Evolutionary conservation across 2,888 invertebrate genomes (phyloP).

Genomic region (Eristalinus aeneus): DNA sequence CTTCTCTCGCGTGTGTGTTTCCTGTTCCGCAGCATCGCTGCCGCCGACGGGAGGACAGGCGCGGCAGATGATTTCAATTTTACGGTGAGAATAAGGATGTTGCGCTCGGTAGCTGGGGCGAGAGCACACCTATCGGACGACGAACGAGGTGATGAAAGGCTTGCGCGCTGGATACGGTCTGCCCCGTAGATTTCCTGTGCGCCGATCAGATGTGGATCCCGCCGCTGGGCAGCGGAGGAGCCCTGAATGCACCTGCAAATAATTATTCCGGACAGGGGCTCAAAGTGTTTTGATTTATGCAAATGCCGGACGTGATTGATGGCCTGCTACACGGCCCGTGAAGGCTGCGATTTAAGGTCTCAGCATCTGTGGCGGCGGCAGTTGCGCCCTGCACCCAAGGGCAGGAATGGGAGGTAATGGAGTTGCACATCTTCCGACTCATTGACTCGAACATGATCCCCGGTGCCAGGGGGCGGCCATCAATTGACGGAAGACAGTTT

Average conservation of each 20-base stretch:
- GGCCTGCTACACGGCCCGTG: constrained; percentile 21
- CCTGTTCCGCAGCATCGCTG: constrained; percentile 51
- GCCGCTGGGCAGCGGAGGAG: not conserved
- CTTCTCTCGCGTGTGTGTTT: constrained; percentile 32
- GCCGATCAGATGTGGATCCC: constrained; percentile 33
- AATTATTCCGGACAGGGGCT: constrained; percentile 64
- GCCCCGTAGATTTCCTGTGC: constrained; percentile 3
- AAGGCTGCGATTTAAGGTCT: constrained; percentile 13
- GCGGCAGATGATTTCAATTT: constrained; percentile 61
- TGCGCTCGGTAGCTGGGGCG: constrained; percentile 57
- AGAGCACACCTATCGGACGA: constrained; percentile 54
- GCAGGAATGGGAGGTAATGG: not conserved
- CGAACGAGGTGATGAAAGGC: constrained; percentile 70
- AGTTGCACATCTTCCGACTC: not conserved
- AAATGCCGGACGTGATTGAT: constrained; percentile 68
- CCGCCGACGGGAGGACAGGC: not conserved
- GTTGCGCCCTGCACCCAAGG: not conserved
- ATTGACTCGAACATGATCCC: not conserved
- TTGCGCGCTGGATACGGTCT: constrained; percentile 55
- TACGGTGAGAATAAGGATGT: constrained; percentile 68
- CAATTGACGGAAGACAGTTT: constrained; percentile 15
- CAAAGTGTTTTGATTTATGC: constrained; percentile 70
- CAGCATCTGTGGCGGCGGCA: constrained; percentile 11
- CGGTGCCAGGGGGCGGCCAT: not conserved
- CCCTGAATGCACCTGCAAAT: constrained; percentile 68